A percentile compares a stretch with the other conserved stretches of the same genome.
Evolutionary conservation across 2,888 invertebrate species (phyloP).

Genomic region (Phlogophora meticulosa): DNA sequence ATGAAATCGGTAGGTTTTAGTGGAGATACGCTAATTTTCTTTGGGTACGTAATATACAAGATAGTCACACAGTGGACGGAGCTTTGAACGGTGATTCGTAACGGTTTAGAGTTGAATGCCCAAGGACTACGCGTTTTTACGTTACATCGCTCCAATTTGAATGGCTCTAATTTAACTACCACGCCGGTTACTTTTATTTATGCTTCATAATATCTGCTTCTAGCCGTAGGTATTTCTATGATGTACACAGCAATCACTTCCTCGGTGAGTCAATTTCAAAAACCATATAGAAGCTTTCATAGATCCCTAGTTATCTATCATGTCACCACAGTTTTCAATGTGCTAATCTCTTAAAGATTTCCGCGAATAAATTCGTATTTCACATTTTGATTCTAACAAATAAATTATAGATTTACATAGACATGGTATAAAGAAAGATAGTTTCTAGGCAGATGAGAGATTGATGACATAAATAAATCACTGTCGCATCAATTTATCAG

Average conservation of each 20-base stretch:
- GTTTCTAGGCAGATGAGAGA: conserved; percentile 26
- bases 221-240: not conserved
- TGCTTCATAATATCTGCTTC: conserved; percentile 17
- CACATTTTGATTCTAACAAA: not conserved
- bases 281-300: not conserved
- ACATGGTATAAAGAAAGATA: conserved; percentile 1
- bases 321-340: no score
- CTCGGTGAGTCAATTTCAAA: conserved; percentile 21
- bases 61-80: conserved; percentile 18
- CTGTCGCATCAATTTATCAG: conserved; percentile 27
- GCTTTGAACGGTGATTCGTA: conserved; percentile 64
- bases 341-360: not conserved
- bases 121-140: conserved; percentile 69
- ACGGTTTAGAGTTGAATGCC: conserved; percentile 71
- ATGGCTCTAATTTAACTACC: conserved; percentile 60
- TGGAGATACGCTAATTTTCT: conserved; percentile 27
- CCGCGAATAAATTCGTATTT: not conserved
- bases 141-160: conserved; percentile 61
- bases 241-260: not conserved
- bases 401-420: conserved; percentile 7
- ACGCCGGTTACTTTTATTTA: conserved; percentile 46
- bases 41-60: conserved; percentile 24
- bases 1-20: conserved; percentile 16
- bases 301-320: no score
- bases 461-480: conserved; percentile 46